These are phyloP conservation scores for Probosciger aterrimus DNA, from an alignment of 2,113 vertebrate species.

Conservation along the genomic window DNA sequence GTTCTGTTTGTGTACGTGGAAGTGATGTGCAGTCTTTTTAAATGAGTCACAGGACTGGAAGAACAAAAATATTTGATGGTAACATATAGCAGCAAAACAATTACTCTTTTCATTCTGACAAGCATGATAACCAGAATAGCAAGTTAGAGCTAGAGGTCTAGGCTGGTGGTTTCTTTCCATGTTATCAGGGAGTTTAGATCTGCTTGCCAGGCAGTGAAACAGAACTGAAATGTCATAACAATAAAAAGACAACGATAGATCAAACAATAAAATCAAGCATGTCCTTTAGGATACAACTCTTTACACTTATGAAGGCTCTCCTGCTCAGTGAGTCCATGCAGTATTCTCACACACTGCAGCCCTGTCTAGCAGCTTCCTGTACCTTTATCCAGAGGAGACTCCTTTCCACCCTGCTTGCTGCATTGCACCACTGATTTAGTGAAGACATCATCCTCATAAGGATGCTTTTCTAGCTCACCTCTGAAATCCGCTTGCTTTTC, in stretches of 20 bases:
- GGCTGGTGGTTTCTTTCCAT: not conserved
- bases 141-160: conserved; percentile 31
- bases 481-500: conserved; percentile 66
- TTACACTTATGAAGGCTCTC: conserved; percentile 2
- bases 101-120: conserved; percentile 52
- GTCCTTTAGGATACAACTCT: not conserved
- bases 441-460: conserved; percentile 76
- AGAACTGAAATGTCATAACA: conserved; percentile 46
- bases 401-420: conserved; percentile 74
- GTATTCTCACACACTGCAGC: conserved; percentile 4
- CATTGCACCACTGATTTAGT: conserved; percentile 80
- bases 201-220: conserved; percentile 18
- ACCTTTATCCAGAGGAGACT: conserved; percentile 67
- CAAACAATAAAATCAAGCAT: conserved; percentile 34
- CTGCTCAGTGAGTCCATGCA: conserved; percentile 3
- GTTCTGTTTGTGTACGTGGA: conserved; percentile 41
- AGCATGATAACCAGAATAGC: conserved; percentile 36
- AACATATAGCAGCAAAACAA: conserved; percentile 60
- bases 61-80: conserved; percentile 60
- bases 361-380: conserved; percentile 54
- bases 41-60: conserved; percentile 52
- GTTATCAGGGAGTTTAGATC: conserved; percentile 26
- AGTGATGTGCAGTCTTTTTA: conserved; percentile 49
- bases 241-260: conserved; percentile 22
- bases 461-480: conserved; percentile 73